Conservation (phyloP, 2,113 vertebrate genomes). For the Corythaeola cristata region DNA sequence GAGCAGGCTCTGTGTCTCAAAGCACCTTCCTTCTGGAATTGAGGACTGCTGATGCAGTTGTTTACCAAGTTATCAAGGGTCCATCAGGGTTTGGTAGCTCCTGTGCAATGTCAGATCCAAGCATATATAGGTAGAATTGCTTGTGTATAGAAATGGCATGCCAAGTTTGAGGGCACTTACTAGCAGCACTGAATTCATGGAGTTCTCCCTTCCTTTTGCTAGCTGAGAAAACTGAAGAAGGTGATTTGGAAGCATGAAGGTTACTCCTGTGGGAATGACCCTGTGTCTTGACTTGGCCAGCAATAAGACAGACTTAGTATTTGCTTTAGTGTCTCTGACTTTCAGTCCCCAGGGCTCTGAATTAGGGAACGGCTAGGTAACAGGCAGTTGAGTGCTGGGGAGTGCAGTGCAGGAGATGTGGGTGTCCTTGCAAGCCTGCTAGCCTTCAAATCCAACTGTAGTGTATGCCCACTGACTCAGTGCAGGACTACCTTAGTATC, state of each 20-base stretch:
- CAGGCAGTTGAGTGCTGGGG: neutral
- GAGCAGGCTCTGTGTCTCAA: neutral
- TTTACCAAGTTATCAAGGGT: neutral
- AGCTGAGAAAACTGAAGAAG: neutral
- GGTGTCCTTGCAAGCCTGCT: neutral
- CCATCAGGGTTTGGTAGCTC: neutral
- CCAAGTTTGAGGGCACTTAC: neutral
- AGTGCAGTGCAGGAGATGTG: neutral
- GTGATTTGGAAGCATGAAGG: neutral
- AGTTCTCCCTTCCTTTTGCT: neutral
- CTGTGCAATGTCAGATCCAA: neutral
- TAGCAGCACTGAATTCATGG: neutral
- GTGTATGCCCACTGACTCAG: rapidly evolving
- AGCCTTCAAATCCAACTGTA: neutral
- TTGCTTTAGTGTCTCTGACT: neutral
- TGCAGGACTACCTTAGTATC: neutral
- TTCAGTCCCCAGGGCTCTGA: neutral
- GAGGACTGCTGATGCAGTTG: neutral
- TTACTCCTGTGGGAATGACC: neutral
- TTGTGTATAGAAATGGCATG: neutral
- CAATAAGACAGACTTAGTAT: neutral
- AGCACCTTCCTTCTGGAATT: neutral
- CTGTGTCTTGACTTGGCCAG: neutral
- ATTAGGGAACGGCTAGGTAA: neutral
- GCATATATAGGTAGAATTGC: neutral